These are phyloP conservation scores for Megalops cyprinoides DNA, from an alignment of 2,797 vertebrate species.

Conservation along the genomic window DNA sequence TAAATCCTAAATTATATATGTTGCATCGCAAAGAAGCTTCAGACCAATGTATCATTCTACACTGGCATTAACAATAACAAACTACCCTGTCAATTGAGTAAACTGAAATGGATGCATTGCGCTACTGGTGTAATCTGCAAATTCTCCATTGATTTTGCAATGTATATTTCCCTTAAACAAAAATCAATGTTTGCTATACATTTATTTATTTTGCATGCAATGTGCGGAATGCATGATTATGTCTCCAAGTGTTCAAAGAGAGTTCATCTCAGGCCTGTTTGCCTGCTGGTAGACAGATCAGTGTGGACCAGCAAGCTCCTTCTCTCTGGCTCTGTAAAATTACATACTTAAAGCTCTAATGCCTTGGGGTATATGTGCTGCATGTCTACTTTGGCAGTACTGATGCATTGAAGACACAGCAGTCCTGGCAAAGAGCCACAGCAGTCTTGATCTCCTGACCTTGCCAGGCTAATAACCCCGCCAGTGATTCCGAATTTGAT, in stretches of 20 bases:
- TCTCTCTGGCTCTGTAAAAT: background rate
- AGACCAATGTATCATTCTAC: slow-evolving; percentile 59
- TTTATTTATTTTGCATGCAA: slow-evolving; percentile 27
- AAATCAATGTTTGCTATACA: background rate
- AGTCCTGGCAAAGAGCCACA: background rate
- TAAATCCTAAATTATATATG: slow-evolving; percentile 63
- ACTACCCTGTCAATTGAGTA: slow-evolving; percentile 49
- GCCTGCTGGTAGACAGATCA: too few relatives aligned
- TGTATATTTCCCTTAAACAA: slow-evolving; percentile 47
- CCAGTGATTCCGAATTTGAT: background rate
- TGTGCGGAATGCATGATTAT: slow-evolving; percentile 9
- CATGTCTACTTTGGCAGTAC: background rate
- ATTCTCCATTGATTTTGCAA: slow-evolving; percentile 50
- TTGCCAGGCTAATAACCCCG: background rate
- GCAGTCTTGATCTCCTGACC: slow-evolving; percentile 12
- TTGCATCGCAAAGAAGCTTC: slow-evolving; percentile 49
- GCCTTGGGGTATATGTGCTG: background rate
- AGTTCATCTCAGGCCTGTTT: background rate
- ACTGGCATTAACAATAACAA: slow-evolving; percentile 57
- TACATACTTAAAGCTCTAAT: background rate
- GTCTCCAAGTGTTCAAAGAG: background rate
- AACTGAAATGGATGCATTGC: slow-evolving; percentile 51
- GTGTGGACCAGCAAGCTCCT: background rate
- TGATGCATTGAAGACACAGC: background rate
- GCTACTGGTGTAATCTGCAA: slow-evolving; percentile 47